Conservation (phyloP, 2,113 vertebrate species). For the Synchiropus splendidus region DNA sequence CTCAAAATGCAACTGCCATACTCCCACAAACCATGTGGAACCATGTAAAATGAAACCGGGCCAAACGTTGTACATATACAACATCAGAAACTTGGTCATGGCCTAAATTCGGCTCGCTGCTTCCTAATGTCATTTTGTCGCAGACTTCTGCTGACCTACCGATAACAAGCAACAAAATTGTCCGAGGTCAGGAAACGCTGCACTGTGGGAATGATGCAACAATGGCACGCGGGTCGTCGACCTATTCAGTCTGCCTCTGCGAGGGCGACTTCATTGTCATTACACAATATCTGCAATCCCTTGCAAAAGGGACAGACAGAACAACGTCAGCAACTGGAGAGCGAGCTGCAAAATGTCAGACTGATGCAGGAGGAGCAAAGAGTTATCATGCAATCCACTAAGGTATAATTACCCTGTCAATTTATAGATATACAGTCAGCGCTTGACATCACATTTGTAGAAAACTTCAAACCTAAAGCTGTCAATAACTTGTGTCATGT, state of each 20-base stretch:
- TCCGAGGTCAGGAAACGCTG: conserved; percentile 14
- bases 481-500: no score
- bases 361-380: conserved; percentile 1
- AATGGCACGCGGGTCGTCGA: conserved; percentile 33
- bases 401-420: no score
- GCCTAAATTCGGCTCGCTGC: conserved; percentile 5
- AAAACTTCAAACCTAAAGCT: conserved; percentile 7
- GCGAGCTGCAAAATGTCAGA: no score
- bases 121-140: conserved; percentile 1
- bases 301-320: conserved; percentile 36
- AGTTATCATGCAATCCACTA: no score
- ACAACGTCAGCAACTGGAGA: conserved; percentile 16
- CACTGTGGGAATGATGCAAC: conserved; percentile 35
- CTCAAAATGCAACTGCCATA: no score
- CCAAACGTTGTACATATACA: background rate
- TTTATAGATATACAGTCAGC: no score
- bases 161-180: conserved; percentile 8
- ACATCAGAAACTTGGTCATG: conserved; percentile 3
- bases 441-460: no score
- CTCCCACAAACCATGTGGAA: background rate
- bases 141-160: conserved; percentile 6
- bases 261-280: conserved; percentile 20
- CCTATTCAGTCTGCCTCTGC: conserved; percentile 28
- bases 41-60: conserved; percentile 5
- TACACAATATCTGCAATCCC: conserved; percentile 33